Evolutionary conservation across 2,888 invertebrate genomes (phyloP).

Genomic region (Drosophila borealis): DNA sequence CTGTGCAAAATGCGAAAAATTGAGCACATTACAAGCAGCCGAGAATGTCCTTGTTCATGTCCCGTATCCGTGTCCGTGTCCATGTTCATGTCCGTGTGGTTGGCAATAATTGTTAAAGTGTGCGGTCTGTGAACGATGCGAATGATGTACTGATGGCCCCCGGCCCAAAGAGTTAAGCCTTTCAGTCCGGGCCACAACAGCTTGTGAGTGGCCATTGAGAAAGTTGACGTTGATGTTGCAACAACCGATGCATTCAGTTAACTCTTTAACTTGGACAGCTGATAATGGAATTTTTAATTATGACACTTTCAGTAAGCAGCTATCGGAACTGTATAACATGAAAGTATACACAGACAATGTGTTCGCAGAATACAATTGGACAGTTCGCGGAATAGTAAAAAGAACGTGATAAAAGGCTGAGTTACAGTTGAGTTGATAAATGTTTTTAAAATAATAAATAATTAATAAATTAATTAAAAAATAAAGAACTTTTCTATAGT

Average conservation of each 20-base stretch:
- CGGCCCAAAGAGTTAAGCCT: slow-evolving; percentile 16
- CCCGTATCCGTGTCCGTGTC: slow-evolving; percentile 29
- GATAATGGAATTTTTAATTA: slow-evolving; percentile 39
- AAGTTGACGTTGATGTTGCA: slow-evolving; percentile 43
- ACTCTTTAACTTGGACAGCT: slow-evolving; percentile 23
- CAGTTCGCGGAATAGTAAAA: background rate
- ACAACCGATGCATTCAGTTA: slow-evolving; percentile 13
- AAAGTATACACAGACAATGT: slow-evolving; percentile 10
- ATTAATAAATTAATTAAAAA: too few species aligned
- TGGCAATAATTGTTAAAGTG: slow-evolving; percentile 77
- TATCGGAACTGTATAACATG: background rate
- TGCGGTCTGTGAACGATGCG: slow-evolving; percentile 55
- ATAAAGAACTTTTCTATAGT: too few species aligned
- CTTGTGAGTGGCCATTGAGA: slow-evolving; percentile 47
- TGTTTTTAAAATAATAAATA: too few species aligned
- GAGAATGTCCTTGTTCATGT: slow-evolving; percentile 43
- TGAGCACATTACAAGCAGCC: slow-evolving; percentile 74
- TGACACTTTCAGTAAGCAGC: background rate
- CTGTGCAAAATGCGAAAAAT: slow-evolving; percentile 79
- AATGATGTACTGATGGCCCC: slow-evolving; percentile 62
- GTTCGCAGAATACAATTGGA: background rate
- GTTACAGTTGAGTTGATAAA: too few species aligned
- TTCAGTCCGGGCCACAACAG: slow-evolving; percentile 13
- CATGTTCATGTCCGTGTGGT: slow-evolving; percentile 64
- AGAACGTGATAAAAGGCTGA: background rate